phyloP scores from a whole-genome alignment of 2,113 vertebrate species.

The Passer montanus region DNA sequence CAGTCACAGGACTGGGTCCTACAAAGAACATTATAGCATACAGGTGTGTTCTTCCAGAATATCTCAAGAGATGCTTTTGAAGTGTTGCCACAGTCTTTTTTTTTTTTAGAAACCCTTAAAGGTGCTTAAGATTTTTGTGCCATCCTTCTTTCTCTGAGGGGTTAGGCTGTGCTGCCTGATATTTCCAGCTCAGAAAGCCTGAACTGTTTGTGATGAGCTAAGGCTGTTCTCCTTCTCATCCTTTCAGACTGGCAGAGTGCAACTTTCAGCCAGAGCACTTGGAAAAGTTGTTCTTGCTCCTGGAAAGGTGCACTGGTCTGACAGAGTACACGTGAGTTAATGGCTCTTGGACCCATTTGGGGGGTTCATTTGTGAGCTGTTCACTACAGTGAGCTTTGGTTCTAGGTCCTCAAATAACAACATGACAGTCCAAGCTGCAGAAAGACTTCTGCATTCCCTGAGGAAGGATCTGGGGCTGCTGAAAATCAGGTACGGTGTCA shows the following conservation, averaged over 20 bases:
- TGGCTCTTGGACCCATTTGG: neutral
- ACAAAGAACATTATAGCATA: neutral
- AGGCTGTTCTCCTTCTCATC: neutral
- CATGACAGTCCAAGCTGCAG: conserved; percentile 9
- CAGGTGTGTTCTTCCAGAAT: neutral
- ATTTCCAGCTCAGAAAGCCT: neutral
- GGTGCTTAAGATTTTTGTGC: neutral
- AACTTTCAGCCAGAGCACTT: conserved; percentile 71
- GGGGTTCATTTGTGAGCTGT: neutral
- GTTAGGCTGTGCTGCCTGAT: neutral
- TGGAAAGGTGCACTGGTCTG: conserved; percentile 67
- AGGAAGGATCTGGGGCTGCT: conserved; percentile 4
- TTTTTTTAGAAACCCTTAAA: neutral
- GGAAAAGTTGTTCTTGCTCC: conserved; percentile 64
- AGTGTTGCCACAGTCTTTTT: neutral
- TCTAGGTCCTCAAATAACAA: conserved; percentile 67
- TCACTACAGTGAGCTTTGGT: neutral
- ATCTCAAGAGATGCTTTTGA: neutral
- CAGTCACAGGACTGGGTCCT: neutral
- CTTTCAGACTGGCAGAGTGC: conserved; percentile 77
- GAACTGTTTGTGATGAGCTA: neutral
- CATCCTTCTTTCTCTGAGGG: neutral
- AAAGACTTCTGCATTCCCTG: conserved; percentile 30
- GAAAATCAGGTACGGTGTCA: conserved; percentile 65
- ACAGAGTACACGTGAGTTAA: conserved; percentile 79